Base-by-base conservation (phyloP, 2,888 invertebrate species). In the Drosophila bunnanda region DNA sequence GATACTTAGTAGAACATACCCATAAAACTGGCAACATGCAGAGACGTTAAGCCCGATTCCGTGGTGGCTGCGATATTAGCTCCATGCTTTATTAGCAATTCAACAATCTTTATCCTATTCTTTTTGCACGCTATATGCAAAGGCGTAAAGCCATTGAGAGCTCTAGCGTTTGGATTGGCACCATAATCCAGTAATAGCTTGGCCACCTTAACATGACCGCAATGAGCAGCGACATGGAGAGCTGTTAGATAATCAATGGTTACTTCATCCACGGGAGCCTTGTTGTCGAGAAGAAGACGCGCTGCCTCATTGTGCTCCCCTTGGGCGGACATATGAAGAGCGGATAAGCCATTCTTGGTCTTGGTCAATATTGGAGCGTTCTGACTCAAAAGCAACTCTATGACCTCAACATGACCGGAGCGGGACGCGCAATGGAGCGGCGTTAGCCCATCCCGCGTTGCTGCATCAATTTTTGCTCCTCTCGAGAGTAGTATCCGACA, bases 21-120 rank as follows among this genome's bases (percentile, higher is more conserved):
- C 99, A 99, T 99, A 94, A 99, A 99, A 83, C 98, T 96, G 9
- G 99, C 98, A 73, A 99, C 99, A 93, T 99, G 99, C 30, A 99
- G 94, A 0, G 99, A 98, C 4, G 99, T 99, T 80, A 99, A 93
- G 0, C 99, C 99, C 30, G 95, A 95, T 80, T 95, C 95, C 0
- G 95, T 95, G 0, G 95, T 95, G 7, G 95, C 94, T 54, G 95
- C 94, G 82, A 95, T 91, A 93, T 96, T 96, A 17, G 98, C 99
- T 67, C 98, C 98, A 93, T 98, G 97, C 93, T 98, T 98, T 73
- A 99, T 94, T 60, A 99, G 94, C 73, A 99, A 93, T 91, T 99
- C 99, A 9, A 98, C 98, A 1, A 91, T 96, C 93, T 98, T 98
- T 86, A 98, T 97, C 60, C 99, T 94, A 93, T 99, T 99, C 93